A percentile compares a stretch with the other conserved stretches of the same genome.
Evolutionary conservation across 2,113 vertebrate species (phyloP).

Genomic region (Bos indicus): DNA sequence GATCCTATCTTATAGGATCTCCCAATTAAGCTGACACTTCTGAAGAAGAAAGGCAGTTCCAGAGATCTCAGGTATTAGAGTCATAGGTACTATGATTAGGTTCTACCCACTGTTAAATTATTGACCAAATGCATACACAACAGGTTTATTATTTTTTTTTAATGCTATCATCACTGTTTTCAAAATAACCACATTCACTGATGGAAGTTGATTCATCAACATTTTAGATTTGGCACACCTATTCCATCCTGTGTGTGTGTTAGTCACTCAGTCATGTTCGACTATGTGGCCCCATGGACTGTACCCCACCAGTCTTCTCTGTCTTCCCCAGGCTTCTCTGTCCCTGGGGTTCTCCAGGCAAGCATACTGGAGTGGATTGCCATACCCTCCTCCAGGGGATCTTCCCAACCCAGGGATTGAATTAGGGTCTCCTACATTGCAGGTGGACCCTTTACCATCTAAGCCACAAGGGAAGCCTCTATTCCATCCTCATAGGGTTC

Average conservation of each 20-base stretch:
- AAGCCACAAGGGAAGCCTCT: not conserved
- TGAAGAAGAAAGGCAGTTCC: not conserved
- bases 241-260: not conserved
- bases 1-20: not conserved
- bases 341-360: not conserved
- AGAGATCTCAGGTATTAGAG: not conserved
- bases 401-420: not conserved
- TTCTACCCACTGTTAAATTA: not conserved
- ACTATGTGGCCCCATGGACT: not conserved
- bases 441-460: not conserved
- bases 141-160: not conserved
- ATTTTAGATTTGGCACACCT: not conserved
- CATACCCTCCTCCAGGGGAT: not conserved
- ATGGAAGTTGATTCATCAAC: not conserved
- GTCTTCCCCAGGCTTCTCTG: not conserved
- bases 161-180: not conserved
- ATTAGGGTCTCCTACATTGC: not conserved
- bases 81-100: not conserved
- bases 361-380: not conserved
- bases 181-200: not conserved
- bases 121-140: not conserved
- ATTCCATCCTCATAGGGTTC: not conserved
- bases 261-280: not conserved
- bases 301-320: not conserved
- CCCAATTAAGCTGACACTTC: not conserved